Base-by-base conservation (phyloP, 1,140 invertebrate genomes). In the Probaryconus sp. region DNA sequence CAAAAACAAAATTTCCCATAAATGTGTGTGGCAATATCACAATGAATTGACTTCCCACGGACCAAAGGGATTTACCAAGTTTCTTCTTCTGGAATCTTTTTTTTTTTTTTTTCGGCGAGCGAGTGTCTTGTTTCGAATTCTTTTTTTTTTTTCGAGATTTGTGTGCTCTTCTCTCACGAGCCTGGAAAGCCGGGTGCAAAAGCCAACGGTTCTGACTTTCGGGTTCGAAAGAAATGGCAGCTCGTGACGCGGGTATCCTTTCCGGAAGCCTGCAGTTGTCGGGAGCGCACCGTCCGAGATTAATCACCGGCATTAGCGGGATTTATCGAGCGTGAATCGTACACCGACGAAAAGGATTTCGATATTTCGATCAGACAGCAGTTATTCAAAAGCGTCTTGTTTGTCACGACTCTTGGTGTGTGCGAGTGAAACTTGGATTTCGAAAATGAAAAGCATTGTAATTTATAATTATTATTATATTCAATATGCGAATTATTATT, bases 281-380 rank as follows among this genome's bases (percentile, higher is more conserved):
- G 53, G 28, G 51, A 42, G 47, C 56, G 31, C 65, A 64, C 56
- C 78, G 63, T 82, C 74, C 76, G 77, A 81, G 81, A 84, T 83
- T 83, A 83, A 84, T 83, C 77, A 78, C 67, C 48, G 33, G 43
- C 79, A 82, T 84, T 83, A 84, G 72, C 47, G 75, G 77, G 81
- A 82, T 83, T 84, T 84, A 84, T 83, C 81, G 81, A 70, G 73
- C 78, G 72, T 80, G 75, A 79, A 82, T 83, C 81, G 76, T 76
- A 56, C 50, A 33, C 71, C 48, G 42, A 56, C 55, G 45, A 74
- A 65, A 71, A 58, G 73, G 42, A 51, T 61, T 63, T 65, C 53
- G 50, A 77, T 63, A 70, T 68, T 47, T 58, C 67, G 47, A 74
- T 73, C 51, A 47, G 45, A 69, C 72, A 47, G 56, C 51, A 10